Conservation (phyloP, 23 tunicate genomes). For the Botrylloides violaceus region DNA sequence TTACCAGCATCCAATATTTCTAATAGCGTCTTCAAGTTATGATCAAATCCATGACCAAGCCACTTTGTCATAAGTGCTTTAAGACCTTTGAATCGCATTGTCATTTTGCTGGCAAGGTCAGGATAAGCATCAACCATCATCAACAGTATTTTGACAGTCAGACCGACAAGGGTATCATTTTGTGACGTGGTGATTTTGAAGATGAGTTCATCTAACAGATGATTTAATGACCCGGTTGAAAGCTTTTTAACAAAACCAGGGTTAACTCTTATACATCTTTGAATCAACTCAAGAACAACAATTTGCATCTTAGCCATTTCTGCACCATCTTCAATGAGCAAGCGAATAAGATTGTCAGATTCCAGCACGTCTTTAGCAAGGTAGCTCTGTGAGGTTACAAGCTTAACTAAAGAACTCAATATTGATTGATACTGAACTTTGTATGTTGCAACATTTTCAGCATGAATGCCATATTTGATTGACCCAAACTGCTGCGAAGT, state of each 20-base stretch:
- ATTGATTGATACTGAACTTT: conserved; percentile 24
- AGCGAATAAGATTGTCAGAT: conserved; percentile 42
- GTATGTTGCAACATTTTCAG: background rate
- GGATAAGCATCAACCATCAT: conserved; percentile 39
- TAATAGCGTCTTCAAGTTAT: conserved; percentile 23
- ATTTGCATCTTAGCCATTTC: background rate
- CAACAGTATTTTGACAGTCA: conserved; percentile 28
- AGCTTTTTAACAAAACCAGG: conserved; percentile 27
- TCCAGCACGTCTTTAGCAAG: conserved; percentile 31
- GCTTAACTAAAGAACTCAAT: conserved; percentile 11
- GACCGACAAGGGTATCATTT: conserved; percentile 30
- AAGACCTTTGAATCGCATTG: conserved; percentile 52
- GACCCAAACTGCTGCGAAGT: conserved; percentile 18
- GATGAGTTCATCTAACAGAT: conserved; percentile 63
- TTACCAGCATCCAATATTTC: conserved; percentile 40
- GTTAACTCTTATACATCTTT: conserved; percentile 37
- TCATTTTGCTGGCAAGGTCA: conserved; percentile 25
- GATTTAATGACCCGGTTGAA: conserved; percentile 16
- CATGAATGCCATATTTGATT: background rate
- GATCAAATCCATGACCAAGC: conserved; percentile 62
- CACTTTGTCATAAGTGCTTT: conserved; percentile 54
- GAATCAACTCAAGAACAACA: conserved; percentile 14
- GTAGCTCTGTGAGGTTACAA: conserved; percentile 42
- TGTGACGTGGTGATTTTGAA: conserved; percentile 54
- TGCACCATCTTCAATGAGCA: conserved; percentile 46